Evolutionary conservation across 2,888 invertebrate genomes (phyloP).

Genomic region (Molorchus minor): DNA sequence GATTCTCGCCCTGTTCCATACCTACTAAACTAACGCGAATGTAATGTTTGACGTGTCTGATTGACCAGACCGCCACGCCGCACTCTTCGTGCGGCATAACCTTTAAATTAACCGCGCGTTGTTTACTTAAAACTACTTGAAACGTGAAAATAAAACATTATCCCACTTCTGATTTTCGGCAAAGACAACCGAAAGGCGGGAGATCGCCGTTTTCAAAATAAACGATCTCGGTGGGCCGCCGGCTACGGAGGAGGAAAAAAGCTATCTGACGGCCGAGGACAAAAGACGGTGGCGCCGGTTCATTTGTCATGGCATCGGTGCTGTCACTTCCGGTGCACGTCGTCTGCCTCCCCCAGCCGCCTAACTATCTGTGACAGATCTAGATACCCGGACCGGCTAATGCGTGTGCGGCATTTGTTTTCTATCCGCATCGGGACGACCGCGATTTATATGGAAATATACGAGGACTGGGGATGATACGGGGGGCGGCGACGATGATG

Average conservation of each 20-base stretch:
- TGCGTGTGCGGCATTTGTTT: constrained; percentile 32
- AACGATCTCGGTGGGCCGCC: constrained; percentile 33
- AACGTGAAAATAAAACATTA: too few species aligned
- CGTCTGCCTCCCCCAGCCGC: constrained; percentile 15
- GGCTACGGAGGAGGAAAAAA: constrained; percentile 27
- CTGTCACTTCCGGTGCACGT: constrained; percentile 59
- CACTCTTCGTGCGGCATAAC: too few species aligned
- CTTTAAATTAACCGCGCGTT: too few species aligned
- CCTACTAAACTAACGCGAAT: too few species aligned
- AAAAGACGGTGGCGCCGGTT: constrained; percentile 61
- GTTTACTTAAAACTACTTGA: too few species aligned
- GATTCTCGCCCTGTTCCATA: too few species aligned
- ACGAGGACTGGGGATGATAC: not conserved
- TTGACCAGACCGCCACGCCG: too few species aligned
- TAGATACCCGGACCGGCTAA: constrained; percentile 35
- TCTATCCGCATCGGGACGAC: constrained; percentile 8
- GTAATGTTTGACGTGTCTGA: too few species aligned
- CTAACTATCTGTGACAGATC: constrained; percentile 36
- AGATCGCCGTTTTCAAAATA: constrained; percentile 33
- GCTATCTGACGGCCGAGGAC: constrained; percentile 40
- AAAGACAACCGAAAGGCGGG: not conserved
- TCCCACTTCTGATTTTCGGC: too few species aligned
- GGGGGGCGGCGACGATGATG: not conserved
- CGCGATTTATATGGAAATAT: constrained; percentile 26
- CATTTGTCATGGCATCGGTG: constrained; percentile 62